These are phyloP conservation scores for Dendrocincla fuliginosa DNA, from an alignment of 2,797 vertebrate species.

Conservation along the genomic window DNA sequence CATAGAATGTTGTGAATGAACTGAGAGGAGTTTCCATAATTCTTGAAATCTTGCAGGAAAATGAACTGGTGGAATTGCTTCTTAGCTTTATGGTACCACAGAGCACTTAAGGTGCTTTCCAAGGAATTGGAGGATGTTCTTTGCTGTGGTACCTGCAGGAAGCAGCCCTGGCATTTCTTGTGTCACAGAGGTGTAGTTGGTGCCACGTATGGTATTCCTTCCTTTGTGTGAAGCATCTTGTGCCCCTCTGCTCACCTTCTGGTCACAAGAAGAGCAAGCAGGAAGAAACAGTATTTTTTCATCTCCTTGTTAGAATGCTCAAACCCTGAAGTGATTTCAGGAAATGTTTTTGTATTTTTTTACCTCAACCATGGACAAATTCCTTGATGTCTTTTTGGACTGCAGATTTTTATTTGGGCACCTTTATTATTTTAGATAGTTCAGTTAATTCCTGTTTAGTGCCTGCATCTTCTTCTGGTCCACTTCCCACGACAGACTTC, in stretches of 20 bases:
- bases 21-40: neutral
- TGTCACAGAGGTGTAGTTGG: rapidly evolving
- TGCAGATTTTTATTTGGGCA: neutral
- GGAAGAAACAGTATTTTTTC: neutral
- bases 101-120: neutral
- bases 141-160: neutral
- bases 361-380: neutral
- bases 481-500: neutral
- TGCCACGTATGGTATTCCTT: neutral
- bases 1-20: neutral
- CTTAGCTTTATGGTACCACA: neutral
- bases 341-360: neutral
- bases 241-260: neutral
- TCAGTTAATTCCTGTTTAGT: neutral
- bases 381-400: neutral
- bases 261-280: neutral
- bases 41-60: neutral
- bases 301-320: neutral
- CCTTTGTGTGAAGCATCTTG: neutral
- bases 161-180: neutral
- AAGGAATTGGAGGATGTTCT: neutral
- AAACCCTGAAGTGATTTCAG: neutral
- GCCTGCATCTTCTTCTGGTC: neutral
- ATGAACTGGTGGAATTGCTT: neutral
- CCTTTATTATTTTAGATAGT: neutral